Base-by-base conservation (phyloP, 1,140 invertebrate species). In the Bombyx mandarina region DNA sequence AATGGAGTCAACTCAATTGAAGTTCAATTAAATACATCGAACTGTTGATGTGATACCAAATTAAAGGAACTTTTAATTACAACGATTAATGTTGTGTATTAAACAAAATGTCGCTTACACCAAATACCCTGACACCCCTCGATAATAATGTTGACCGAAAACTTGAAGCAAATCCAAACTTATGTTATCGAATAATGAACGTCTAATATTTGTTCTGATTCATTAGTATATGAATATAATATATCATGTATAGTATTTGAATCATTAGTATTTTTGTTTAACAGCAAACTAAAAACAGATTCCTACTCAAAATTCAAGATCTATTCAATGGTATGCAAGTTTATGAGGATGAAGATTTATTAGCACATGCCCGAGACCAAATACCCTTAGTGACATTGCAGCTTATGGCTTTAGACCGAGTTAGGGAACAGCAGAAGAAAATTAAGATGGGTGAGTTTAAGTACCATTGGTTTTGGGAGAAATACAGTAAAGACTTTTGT, bases 331-430 rank as follows among this genome's bases (percentile, higher is more conserved):
- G 71, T 12, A 90, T 93, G 54, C 73, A 93, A 61, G 73, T 83
- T 62, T 94, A 93, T 76, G 93, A 94, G 73, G 86, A 93, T 77
- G 68, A 87, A 58, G 71, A 88, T 1, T 73, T 94, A 6, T 89
- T 93, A 66, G 76, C 82, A 50, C 79, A 88, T 63, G 93, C 93
- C 0, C 88, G 83, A 63, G 75, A 70, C 9, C 52, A 91, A 8
- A 91, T 95, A 49, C 94, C 94, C 1, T 56, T 93, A 0, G 71
- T 77, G 12, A 83, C 87, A 45, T 67, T 96, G 45, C 89, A 93
- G 68, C 74, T 90, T 26, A 89, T 80, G 60, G 91, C 93, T 0
- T 87, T 91, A 63, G 86, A 91, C 46, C 90, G 89, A 56, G 82
- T 95, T 10, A 79, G 93, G 62, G 77, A 79, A 7, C 72, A 92